A percentile compares a stretch with the other conserved stretches of the same genome.
These are phyloP conservation scores for Oedothorax gibbosus DNA, from an alignment of 1,140 invertebrate genomes.

Conservation along the genomic window DNA sequence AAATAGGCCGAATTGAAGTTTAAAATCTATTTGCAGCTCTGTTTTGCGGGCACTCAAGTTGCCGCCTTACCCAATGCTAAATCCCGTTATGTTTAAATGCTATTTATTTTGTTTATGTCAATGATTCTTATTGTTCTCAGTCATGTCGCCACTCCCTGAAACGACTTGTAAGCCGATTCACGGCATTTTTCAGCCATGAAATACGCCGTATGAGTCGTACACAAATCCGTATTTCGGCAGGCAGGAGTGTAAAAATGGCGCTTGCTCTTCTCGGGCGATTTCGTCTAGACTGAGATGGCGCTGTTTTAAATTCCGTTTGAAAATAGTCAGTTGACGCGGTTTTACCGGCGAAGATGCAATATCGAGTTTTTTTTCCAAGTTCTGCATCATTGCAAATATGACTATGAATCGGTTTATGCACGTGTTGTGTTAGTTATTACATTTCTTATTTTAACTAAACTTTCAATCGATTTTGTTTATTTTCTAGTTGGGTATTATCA, in stretches of 20 bases:
- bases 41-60: too few relatives aligned
- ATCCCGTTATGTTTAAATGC: background rate
- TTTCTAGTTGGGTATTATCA: too few relatives aligned
- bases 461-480: too few relatives aligned
- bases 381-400: too few relatives aligned
- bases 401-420: too few relatives aligned
- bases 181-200: background rate
- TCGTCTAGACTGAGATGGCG: constrained; percentile 49
- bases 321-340: constrained; percentile 43
- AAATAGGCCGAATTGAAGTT: too few relatives aligned
- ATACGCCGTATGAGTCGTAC: background rate
- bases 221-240: background rate
- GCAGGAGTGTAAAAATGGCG: constrained; percentile 36
- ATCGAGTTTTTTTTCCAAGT: too few relatives aligned
- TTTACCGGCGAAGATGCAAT: constrained; percentile 1
- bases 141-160: background rate
- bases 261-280: constrained; percentile 16
- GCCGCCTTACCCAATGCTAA: background rate
- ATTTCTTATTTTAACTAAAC: too few relatives aligned
- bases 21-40: too few relatives aligned
- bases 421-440: too few relatives aligned
- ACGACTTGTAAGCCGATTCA: background rate
- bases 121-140: background rate
- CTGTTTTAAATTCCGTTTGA: constrained; percentile 50
- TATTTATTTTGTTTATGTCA: background rate